Conservation (phyloP, 2,797 vertebrate species). For the Mormyrus proboscirostris region DNA sequence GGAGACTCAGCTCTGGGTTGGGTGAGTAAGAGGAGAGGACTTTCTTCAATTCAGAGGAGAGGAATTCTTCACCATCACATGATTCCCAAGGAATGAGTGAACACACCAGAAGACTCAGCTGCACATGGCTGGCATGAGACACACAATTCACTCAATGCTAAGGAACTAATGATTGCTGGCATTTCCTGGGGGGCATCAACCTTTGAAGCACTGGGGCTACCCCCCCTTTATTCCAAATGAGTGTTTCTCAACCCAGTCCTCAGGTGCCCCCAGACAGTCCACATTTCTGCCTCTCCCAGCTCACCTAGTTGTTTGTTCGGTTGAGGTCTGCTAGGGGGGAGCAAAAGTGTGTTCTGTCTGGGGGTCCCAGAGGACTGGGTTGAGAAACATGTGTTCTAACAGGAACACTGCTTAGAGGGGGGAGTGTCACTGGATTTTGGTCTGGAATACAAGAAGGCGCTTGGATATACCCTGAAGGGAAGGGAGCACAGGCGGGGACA, state of each 20-base stretch:
- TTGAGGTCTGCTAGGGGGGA: background rate
- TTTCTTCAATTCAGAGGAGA: background rate
- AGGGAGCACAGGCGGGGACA: conserved; percentile 46
- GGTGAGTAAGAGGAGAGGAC: background rate
- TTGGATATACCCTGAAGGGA: conserved; percentile 28
- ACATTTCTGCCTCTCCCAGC: background rate
- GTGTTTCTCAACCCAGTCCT: background rate
- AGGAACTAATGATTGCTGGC: background rate
- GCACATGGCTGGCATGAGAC: background rate
- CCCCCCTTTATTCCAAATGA: background rate
- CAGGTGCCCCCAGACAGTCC: background rate
- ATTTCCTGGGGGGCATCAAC: background rate
- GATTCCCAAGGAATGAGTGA: background rate
- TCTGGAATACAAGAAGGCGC: conserved; percentile 4
- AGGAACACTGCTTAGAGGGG: background rate
- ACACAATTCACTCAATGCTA: background rate
- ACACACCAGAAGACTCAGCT: background rate
- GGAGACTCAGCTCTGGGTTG: background rate
- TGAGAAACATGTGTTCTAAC: background rate
- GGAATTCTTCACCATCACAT: background rate
- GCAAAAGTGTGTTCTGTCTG: background rate
- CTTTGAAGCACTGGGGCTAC: background rate
- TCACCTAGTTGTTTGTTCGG: background rate
- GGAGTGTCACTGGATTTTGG: background rate
- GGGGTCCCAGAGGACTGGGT: background rate